Evolutionary conservation across 2,113 vertebrate genomes (phyloP).

Genomic region (Coregonus clupeaformis): DNA sequence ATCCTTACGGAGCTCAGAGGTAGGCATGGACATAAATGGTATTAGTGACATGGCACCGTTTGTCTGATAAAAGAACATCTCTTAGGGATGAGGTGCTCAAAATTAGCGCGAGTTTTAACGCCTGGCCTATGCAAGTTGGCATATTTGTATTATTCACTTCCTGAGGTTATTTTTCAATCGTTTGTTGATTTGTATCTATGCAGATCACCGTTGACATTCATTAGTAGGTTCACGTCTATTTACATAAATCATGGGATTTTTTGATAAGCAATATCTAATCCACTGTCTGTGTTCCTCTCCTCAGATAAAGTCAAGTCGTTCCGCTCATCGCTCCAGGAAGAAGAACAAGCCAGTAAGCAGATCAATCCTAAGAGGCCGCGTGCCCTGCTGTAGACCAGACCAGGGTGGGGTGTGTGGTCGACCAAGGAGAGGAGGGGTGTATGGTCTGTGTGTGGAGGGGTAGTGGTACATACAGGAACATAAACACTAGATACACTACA

Average conservation of each 20-base stretch:
- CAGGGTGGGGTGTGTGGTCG: neutral
- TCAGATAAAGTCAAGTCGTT: constrained; percentile 99
- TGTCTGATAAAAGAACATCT: too few relatives aligned
- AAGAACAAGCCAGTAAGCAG: constrained; percentile 99
- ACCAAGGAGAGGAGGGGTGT: neutral
- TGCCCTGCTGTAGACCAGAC: constrained; percentile 81
- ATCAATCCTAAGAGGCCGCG: constrained; percentile 95
- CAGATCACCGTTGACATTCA: too few relatives aligned
- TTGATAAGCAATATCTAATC: too few relatives aligned
- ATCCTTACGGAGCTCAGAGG: constrained; percentile 93
- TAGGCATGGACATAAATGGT: constrained; percentile 50
- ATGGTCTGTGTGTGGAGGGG: neutral
- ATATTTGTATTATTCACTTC: too few relatives aligned
- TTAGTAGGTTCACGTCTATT: too few relatives aligned
- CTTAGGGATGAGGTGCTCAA: too few relatives aligned
- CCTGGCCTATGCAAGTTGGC: too few relatives aligned
- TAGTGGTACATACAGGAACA: constrained; percentile 28
- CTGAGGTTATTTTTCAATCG: too few relatives aligned
- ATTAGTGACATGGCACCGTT: too few relatives aligned
- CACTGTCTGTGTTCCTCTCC: neutral
- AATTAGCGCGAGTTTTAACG: too few relatives aligned
- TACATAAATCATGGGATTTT: too few relatives aligned
- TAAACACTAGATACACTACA: constrained; percentile 53
- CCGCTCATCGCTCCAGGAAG: constrained; percentile 91
- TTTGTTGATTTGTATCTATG: too few relatives aligned